Evolutionary conservation across 2,113 vertebrate genomes (phyloP).

Genomic region (Sphyrna mokarran): DNA sequence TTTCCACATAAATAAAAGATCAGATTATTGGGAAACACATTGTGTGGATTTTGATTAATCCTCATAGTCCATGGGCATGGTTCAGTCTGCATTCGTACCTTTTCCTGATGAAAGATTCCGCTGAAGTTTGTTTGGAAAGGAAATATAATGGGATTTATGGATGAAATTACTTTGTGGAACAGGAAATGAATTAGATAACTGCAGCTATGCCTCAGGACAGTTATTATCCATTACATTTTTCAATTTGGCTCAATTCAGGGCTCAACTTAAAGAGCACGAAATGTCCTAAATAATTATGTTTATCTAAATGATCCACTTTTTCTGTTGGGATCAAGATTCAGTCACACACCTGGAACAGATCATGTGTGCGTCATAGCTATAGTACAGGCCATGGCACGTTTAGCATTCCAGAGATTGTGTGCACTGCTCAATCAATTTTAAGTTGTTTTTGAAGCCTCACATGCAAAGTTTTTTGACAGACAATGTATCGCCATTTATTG

Average conservation of each 20-base stretch:
- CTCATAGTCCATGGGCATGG: not conserved
- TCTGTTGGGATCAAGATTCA: not conserved
- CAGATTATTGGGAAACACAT: not conserved
- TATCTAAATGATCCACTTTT: constrained; percentile 10
- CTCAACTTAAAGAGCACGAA: constrained; percentile 20
- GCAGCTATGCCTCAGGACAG: constrained; percentile 7
- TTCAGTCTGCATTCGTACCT: not conserved
- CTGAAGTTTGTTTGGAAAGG: not conserved
- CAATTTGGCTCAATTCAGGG: not conserved
- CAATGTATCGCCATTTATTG: not conserved
- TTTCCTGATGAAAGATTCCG: not conserved
- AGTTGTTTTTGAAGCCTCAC: not conserved
- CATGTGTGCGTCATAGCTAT: constrained; percentile 3
- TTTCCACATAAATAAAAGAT: not conserved
- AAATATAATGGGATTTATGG: constrained; percentile 15
- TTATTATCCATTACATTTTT: constrained; percentile 31
- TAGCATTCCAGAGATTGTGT: not conserved
- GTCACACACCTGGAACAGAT: constrained; percentile 24
- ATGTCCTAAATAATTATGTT: constrained; percentile 19
- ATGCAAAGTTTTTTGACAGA: constrained; percentile 19
- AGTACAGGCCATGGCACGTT: not conserved
- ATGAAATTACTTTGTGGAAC: constrained; percentile 1
- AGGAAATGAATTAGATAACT: constrained; percentile 32
- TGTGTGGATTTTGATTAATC: not conserved
- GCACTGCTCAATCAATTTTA: not conserved